Conservation (phyloP, 2,888 invertebrate genomes). For the Antheraea yamamai region DNA sequence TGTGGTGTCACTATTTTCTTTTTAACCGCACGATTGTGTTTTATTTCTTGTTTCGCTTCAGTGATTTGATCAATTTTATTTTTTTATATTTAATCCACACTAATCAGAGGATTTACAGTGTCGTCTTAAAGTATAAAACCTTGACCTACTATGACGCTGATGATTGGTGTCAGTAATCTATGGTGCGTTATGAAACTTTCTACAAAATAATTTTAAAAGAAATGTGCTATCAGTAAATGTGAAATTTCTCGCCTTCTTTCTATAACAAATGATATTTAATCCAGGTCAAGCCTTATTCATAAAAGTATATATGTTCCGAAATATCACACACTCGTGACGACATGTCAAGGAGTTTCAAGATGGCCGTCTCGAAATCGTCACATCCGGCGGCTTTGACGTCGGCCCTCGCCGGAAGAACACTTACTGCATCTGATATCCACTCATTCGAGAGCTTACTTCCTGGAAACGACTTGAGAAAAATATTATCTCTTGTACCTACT, state of each 20-base stretch:
- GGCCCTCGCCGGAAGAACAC: conserved; percentile 40
- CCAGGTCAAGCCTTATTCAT: conserved; percentile 8
- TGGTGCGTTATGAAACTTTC: no score
- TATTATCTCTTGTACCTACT: not conserved
- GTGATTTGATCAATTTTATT: not conserved
- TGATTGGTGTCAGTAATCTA: no score
- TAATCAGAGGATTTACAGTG: not conserved
- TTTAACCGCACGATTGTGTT: not conserved
- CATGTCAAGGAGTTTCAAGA: conserved; percentile 33
- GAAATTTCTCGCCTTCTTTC: not conserved
- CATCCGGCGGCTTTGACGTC: conserved; percentile 46
- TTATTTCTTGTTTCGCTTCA: not conserved
- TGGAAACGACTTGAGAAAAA: not conserved
- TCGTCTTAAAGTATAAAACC: not conserved
- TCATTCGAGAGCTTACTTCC: conserved; percentile 21
- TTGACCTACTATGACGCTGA: no score
- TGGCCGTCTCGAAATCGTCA: conserved; percentile 41
- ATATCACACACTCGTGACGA: conserved; percentile 12
- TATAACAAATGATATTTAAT: not conserved
- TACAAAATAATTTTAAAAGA: not conserved
- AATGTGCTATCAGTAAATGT: not conserved
- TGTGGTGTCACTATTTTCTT: no score
- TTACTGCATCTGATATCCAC: conserved; percentile 36
- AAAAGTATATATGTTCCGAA: conserved; percentile 1
- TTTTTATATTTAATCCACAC: not conserved